Evolutionary conservation across 2,797 vertebrate genomes (phyloP), one percentile per base, ranked within the genome.

Genomic region (Sitta carolinensis): DNA sequence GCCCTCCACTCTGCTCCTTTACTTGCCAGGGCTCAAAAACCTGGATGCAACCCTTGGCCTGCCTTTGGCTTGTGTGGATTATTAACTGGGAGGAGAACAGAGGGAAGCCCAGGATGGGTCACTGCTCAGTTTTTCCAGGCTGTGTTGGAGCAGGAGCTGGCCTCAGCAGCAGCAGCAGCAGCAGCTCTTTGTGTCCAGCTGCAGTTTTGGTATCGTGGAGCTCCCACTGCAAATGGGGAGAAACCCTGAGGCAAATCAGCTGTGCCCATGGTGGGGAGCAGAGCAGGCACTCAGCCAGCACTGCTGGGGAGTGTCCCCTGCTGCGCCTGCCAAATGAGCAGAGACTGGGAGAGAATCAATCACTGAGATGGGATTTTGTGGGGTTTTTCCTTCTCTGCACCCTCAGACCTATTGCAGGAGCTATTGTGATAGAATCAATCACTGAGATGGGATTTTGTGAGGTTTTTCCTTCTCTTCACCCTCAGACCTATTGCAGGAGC

Each of bases 251-350:
- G 58, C 5, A 7, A 18, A 40, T 45, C 19, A 26, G 38, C 59
- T 50, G 32, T 27, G 0, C 2, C 11, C 13, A 34, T 19, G 0
- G 1, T 42, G 57, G 58, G 40, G 50, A 10, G 42, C 16, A 73
- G 64, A 84, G 38, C 36, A 45, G 32, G 29, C 38, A 40, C 2
- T 32, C 5, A n/a, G 21, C 16, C 10, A 22, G 36, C 11, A 5
- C 17, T 63, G 13, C 10, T 75, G 57, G 26, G 32, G 29, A 83
- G 7, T 9, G 22, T 69, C 20, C 36, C 18, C 36, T 58, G 25
- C 42, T 87, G 9, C 52, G 57, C n/a, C 14, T 52, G n/a, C 40
- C 32, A 55, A 27, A 42, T 25, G n/a, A 79, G 8, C 15, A 34
- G 14, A 13, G 32, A 25, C 48, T 73, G 7, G 55, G 61, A n/a